phyloP scores from a whole-genome alignment of 1,140 invertebrate species.

The Papilio polyxenes region DNA sequence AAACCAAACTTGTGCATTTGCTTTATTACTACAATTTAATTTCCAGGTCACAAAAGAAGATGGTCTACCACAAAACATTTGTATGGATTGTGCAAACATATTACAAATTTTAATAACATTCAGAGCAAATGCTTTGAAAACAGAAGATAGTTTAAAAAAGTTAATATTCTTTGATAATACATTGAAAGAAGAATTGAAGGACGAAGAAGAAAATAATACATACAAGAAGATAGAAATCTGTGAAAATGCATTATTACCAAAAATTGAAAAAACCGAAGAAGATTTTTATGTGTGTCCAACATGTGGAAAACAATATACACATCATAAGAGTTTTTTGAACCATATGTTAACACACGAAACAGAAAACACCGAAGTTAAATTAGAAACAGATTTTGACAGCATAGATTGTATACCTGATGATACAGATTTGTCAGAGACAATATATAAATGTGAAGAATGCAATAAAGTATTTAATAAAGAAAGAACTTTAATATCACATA shows the following conservation, averaged over 20 bases:
- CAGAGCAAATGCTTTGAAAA: slow-evolving; percentile 60
- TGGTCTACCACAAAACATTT: slow-evolving; percentile 73
- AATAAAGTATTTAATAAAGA: slow-evolving; percentile 57
- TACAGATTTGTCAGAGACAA: slow-evolving; percentile 48
- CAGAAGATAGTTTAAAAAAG: slow-evolving; percentile 62
- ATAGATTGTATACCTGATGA: slow-evolving; percentile 42
- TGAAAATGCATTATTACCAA: slow-evolving; percentile 44
- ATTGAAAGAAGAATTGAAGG: slow-evolving; percentile 57
- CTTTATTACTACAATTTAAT: background rate
- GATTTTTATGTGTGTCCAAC: slow-evolving; percentile 45
- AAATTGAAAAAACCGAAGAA: slow-evolving; percentile 41
- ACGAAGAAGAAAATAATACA: slow-evolving; percentile 41
- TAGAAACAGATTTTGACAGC: slow-evolving; percentile 42
- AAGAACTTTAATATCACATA: slow-evolving; percentile 59
- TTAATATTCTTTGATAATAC: slow-evolving; percentile 44
- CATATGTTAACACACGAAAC: slow-evolving; percentile 53
- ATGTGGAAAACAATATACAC: slow-evolving; percentile 54
- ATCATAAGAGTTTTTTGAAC: slow-evolving; percentile 55
- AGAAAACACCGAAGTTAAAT: slow-evolving; percentile 37
- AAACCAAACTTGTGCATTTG: no score
- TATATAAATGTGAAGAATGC: slow-evolving; percentile 66
- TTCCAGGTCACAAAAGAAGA: slow-evolving; percentile 70
- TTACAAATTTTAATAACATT: slow-evolving; percentile 66
- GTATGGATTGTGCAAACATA: slow-evolving; percentile 65
- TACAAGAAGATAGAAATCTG: slow-evolving; percentile 49